These are phyloP conservation scores for Callipepla californica DNA, from an alignment of 2,113 vertebrate genomes.

Conservation along the genomic window DNA sequence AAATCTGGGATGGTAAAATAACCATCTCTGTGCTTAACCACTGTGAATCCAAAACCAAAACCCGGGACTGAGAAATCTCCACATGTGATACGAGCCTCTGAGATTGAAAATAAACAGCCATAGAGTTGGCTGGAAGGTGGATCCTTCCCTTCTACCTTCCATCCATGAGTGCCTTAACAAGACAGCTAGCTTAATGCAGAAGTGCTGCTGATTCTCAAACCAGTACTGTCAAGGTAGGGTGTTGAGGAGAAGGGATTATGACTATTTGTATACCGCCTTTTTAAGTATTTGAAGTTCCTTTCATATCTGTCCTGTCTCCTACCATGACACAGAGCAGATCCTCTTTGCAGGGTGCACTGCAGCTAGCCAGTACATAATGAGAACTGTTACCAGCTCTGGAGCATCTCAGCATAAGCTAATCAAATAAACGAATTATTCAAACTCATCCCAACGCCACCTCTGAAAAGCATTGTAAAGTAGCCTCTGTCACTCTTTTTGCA, in stretches of 20 bases:
- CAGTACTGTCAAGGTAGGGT: background rate
- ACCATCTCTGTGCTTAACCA: background rate
- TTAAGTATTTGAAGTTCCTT: conserved; percentile 27
- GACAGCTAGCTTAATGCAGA: background rate
- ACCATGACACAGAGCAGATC: background rate
- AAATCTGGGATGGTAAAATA: conserved; percentile 6
- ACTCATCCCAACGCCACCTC: background rate
- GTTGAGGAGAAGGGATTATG: background rate
- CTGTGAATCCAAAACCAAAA: conserved; percentile 45
- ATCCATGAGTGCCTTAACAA: background rate
- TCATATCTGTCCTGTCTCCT: conserved; percentile 17
- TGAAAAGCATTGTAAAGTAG: background rate
- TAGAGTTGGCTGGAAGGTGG: background rate
- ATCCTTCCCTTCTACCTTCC: background rate
- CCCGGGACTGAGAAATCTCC: background rate
- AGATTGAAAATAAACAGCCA: conserved; percentile 37
- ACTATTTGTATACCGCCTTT: background rate
- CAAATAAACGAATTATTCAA: conserved; percentile 10
- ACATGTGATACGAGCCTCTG: background rate
- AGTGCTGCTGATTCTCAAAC: conserved; percentile 22
- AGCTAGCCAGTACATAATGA: conserved; percentile 3
- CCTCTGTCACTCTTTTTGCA: background rate
- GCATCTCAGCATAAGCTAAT: background rate
- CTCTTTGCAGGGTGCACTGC: background rate
- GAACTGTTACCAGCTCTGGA: conserved; percentile 18